These are phyloP conservation scores for Urosaurus nigricauda DNA, from an alignment of 2,797 vertebrate genomes.

Conservation along the genomic window DNA sequence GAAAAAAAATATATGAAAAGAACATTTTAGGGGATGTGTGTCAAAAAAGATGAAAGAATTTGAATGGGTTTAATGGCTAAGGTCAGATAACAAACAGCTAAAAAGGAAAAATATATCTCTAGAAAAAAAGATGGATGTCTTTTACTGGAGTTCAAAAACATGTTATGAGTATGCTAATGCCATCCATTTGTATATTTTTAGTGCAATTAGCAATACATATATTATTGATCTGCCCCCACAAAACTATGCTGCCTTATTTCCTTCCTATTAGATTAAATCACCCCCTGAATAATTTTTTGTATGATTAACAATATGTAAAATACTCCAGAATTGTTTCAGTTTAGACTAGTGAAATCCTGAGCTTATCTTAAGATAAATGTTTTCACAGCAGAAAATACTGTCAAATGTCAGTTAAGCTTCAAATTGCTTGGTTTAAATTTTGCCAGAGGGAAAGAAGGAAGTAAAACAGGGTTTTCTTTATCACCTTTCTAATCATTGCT, in stretches of 20 bases:
- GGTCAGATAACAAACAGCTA: background rate
- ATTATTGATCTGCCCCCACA: background rate
- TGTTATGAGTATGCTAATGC: background rate
- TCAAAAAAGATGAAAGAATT: background rate
- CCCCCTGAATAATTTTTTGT: background rate
- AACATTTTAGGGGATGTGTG: background rate
- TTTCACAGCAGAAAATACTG: slow-evolving; percentile 34
- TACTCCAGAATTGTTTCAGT: slow-evolving; percentile 35
- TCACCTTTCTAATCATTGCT: slow-evolving; percentile 1
- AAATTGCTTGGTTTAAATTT: slow-evolving; percentile 42
- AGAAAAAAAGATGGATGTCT: background rate
- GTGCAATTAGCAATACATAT: slow-evolving; percentile 3
- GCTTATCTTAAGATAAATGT: slow-evolving; percentile 43
- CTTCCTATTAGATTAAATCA: slow-evolving; percentile 25
- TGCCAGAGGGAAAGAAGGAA: slow-evolving; percentile 32
- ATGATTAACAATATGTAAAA: slow-evolving; percentile 45
- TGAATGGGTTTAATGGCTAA: background rate
- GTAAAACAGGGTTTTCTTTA: background rate
- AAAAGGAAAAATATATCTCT: background rate
- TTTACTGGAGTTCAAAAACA: background rate
- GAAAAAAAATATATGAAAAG: background rate
- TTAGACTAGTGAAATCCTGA: slow-evolving; percentile 37
- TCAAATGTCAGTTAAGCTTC: slow-evolving; percentile 50
- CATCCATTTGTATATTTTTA: slow-evolving; percentile 13
- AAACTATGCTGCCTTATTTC: slow-evolving; percentile 16